A percentile compares a stretch with the other conserved stretches of the same genome.
These are phyloP conservation scores for Morelia viridis DNA, from an alignment of 2,797 vertebrate genomes.

Conservation along the genomic window DNA sequence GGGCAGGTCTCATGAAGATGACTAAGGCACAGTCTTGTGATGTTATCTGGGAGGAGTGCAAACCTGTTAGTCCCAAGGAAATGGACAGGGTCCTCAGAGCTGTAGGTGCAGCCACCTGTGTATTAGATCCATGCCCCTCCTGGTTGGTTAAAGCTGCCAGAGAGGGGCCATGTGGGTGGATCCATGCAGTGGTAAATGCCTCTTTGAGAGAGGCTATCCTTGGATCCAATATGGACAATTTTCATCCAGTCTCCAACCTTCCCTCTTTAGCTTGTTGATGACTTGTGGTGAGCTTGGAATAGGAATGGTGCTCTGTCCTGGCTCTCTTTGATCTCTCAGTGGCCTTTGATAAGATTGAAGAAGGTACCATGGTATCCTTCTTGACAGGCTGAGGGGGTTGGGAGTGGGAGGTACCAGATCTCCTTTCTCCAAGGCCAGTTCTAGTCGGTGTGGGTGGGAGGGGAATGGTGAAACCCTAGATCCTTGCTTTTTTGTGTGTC, in stretches of 20 bases:
- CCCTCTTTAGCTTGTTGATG: background rate
- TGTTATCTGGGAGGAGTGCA: background rate
- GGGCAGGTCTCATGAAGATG: background rate
- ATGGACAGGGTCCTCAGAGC: background rate
- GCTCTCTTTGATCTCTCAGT: background rate
- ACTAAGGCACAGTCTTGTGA: background rate
- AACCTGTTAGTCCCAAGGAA: background rate
- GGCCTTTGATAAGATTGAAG: background rate
- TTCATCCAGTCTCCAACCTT: background rate
- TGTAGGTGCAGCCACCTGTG: background rate
- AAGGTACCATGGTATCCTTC: background rate
- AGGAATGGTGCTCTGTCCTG: background rate
- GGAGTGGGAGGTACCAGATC: background rate
- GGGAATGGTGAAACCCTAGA: background rate
- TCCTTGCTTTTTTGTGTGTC: background rate
- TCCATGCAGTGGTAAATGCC: background rate
- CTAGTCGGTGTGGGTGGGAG: background rate
- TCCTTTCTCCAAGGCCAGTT: background rate
- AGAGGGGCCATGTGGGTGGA: background rate
- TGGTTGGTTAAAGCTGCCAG: background rate
- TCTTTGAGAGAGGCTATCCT: background rate
- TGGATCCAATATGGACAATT: background rate
- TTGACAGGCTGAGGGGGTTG: background rate
- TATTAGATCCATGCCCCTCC: background rate
- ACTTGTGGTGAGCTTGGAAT: background rate